Percentiles rank a stretch among this genome's conserved stretches.
Evolutionary conservation across 1,140 invertebrate species (phyloP).

Genomic region (Ceratina australensis): DNA sequence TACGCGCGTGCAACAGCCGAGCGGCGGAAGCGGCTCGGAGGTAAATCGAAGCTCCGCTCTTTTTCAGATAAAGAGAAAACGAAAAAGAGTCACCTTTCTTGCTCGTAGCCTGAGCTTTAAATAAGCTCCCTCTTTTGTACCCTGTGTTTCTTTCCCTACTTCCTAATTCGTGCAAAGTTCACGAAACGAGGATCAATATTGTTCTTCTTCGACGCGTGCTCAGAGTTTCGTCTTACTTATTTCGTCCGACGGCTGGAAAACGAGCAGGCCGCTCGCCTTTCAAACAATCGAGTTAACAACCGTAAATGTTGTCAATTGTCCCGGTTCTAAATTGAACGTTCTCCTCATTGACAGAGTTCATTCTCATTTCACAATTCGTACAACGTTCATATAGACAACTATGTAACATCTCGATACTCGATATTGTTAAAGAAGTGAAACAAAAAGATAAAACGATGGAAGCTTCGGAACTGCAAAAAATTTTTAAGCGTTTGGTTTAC

Average conservation of each 20-base stretch:
- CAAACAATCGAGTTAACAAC: conserved; percentile 22
- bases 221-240: background rate
- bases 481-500: no score
- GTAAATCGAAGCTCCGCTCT: conserved; percentile 16
- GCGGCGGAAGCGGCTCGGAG: background rate
- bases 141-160: conserved; percentile 15
- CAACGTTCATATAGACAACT: no score
- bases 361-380: no score
- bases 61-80: background rate
- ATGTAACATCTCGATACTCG: no score
- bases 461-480: no score
- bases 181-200: conserved; percentile 58
- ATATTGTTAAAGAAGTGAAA: no score
- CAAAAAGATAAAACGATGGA: no score
- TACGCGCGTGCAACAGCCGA: background rate
- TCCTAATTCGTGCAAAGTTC: conserved; percentile 36
- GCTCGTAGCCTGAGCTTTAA: conserved; percentile 23
- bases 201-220: conserved; percentile 43
- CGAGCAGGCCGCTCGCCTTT: background rate
- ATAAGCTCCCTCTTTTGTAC: conserved; percentile 11
- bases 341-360: background rate
- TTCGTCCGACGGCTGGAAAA: background rate
- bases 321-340: background rate
- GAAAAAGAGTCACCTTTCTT: background rate
- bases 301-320: conserved; percentile 4